Evolutionary conservation across 53 echinoderm and acorn worm species (phyloP), one percentile per base, ranked within the genome.

Genomic region (Patiria pectinifera): DNA sequence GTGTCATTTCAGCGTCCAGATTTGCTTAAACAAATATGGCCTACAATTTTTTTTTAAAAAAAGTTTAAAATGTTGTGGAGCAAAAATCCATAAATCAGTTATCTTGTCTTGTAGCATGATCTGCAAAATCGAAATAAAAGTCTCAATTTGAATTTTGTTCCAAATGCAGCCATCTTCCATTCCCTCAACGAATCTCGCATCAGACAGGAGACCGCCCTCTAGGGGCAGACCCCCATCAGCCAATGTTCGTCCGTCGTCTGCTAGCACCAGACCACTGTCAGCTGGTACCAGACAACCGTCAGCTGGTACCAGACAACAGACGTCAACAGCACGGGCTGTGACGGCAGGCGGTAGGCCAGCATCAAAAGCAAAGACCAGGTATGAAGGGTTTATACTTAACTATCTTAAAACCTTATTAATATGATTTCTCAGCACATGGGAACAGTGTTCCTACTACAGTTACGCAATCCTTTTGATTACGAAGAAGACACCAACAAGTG

Each of bases 161-260:
- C 43, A 74, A 4, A 44, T 66, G 4, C 93, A 97, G 97, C 97
- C 97, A 74, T 96, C 96, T 69, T 93, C 96, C 44, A 97, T 97
- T 66, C 92, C 95, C 14, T 81, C 96, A 26, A 94, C 97, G 47
- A 97, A 97, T 80, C 93, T 97, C 12, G 91, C 95, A 10, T 92
- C 91, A 21, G 95, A 92, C 11, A 96, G 94, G 91, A 93, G 94
- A 92, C 94, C 95, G 21, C 92, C 95, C 59, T 96, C 98, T 83
- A 92, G 95, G 89, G 95, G 91, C 2, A 91, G 95, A 89, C 91
- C 94, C n/a, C 88, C 89, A 8, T 95, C 96, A 76, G 89, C 95
- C n/a, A 93, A 93, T 35, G 85, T 60, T 0, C 48, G 92, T 69
- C 92, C 92, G 19, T 83, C 91, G 62, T 88, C 94, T 11, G 79